These are phyloP conservation scores for Acipenser transmontanus DNA, from an alignment of 2,797 vertebrate species.

Conservation along the genomic window DNA sequence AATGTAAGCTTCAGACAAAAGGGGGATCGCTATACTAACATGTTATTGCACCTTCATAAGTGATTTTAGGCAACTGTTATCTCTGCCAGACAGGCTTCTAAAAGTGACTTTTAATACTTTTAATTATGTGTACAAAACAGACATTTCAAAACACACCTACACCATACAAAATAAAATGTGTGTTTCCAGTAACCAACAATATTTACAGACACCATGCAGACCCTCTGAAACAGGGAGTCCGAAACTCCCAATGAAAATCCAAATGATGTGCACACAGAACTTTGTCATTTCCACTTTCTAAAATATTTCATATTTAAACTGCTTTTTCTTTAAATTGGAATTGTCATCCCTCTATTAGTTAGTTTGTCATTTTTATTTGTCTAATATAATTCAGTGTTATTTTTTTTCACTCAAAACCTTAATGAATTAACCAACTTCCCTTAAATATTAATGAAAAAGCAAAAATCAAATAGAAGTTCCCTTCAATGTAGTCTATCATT, in stretches of 20 bases:
- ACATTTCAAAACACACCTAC: conserved; percentile 64
- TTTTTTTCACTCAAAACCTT: too few relatives aligned
- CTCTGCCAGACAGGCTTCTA: conserved; percentile 58
- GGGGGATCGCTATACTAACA: conserved; percentile 53
- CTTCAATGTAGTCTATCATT: too few relatives aligned
- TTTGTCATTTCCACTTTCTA: too few relatives aligned
- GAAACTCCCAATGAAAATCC: conserved; percentile 28
- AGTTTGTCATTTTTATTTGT: too few relatives aligned
- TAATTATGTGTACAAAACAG: conserved; percentile 72
- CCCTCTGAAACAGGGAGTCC: conserved; percentile 35
- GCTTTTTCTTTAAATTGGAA: conserved; percentile 33
- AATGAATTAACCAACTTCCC: too few relatives aligned
- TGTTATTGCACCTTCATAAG: conserved; percentile 75
- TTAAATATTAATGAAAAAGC: too few relatives aligned
- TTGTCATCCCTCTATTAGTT: conserved; percentile 26
- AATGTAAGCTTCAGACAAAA: conserved; percentile 2
- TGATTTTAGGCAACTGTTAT: conserved; percentile 50
- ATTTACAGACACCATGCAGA: conserved; percentile 59
- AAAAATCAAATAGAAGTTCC: too few relatives aligned
- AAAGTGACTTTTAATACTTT: conserved; percentile 68
- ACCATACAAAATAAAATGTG: conserved; percentile 64
- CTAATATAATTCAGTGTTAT: too few relatives aligned
- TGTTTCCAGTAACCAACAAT: conserved; percentile 36
- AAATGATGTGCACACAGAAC: conserved; percentile 27
- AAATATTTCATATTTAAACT: background rate